Evolutionary conservation across 2,797 vertebrate species (phyloP), one percentile per base, ranked within the genome.

Genomic region (Arctocebus calabarensis): DNA sequence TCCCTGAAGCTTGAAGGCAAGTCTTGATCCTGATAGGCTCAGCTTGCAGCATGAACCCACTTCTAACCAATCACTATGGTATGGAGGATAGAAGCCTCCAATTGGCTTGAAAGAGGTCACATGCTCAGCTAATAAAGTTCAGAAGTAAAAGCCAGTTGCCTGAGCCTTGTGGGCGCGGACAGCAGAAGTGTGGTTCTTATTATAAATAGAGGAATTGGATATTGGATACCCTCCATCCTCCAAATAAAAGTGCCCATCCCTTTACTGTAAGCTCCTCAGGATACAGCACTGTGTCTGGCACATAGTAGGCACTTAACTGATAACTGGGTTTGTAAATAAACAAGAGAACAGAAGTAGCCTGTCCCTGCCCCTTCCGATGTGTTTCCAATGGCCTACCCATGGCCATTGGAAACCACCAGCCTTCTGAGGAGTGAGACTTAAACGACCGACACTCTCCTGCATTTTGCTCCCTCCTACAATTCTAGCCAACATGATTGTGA

Each of bases 401-500:
- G 52, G 55, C 86, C 37, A 68, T 9, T 71, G 68, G 73, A 90
- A 85, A 61, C 40, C 55, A 87, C 79, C 29, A 34, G 25, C 40
- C 52, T 93, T 94, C 52, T 40, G 52, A 61, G 45, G 19, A 66
- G 11, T 75, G 37, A 40, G 22, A 11, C 27, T 94, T 81, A 84
- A 89, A 79, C 32, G 94, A 34, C 34, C 77, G 66, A 48, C 27
- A 27, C 32, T 14, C 37, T 92, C 70, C 48, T 91, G 79, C 3
- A 57, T 25, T 48, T n/a, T 85, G 87, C 34, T 84, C 29, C 25
- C 34, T 96, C 27, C 64, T 84, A 74, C 34, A 94, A 6, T 64
- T 95, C 17, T 92, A 79, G 45, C 40, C 89, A 77, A 59, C 77
- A 71, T 48, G 68, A 85, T 22, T 89, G 84, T 95, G 87, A 91